Evolutionary conservation across 2,797 vertebrate genomes (phyloP).

Genomic region (Esox lucius): DNA sequence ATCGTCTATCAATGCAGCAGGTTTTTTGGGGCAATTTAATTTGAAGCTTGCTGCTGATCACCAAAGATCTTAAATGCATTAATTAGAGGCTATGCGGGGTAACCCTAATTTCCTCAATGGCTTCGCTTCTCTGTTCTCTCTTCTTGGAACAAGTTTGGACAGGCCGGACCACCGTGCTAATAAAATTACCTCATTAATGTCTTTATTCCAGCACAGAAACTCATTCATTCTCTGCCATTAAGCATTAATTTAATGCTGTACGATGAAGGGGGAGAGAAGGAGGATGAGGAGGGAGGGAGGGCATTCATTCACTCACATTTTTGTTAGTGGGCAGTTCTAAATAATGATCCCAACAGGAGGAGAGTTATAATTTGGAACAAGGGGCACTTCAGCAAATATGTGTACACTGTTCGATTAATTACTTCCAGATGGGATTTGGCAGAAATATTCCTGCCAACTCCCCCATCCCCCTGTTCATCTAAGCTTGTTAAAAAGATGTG

Average conservation of each 20-base stretch:
- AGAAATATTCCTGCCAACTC: slow-evolving; percentile 58
- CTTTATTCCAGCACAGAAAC: slow-evolving; percentile 87
- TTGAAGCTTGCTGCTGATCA: slow-evolving; percentile 81
- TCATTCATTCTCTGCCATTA: slow-evolving; percentile 89
- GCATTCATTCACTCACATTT: slow-evolving; percentile 16
- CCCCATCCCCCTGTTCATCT: neutral
- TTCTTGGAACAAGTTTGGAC: slow-evolving; percentile 83
- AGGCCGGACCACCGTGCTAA: slow-evolving; percentile 77
- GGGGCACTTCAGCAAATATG: slow-evolving; percentile 93
- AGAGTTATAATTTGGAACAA: slow-evolving; percentile 99
- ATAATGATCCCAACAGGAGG: slow-evolving; percentile 93
- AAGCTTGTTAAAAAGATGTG: slow-evolving; percentile 47
- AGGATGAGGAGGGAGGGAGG: slow-evolving; percentile 15
- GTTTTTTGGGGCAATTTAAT: slow-evolving; percentile 96
- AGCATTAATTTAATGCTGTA: slow-evolving; percentile 88
- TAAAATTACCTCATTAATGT: slow-evolving; percentile 99
- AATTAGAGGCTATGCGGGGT: slow-evolving; percentile 90
- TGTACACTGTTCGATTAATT: slow-evolving; percentile 88
- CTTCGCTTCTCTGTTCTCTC: slow-evolving; percentile 76
- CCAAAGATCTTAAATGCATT: slow-evolving; percentile 89
- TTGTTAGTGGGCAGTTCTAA: slow-evolving; percentile 85
- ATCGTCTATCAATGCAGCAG: slow-evolving; percentile 70
- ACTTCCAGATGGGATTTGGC: slow-evolving; percentile 81
- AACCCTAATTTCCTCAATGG: slow-evolving; percentile 91
- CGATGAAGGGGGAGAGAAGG: slow-evolving; percentile 60